phyloP scores from a whole-genome alignment of 2,888 invertebrate genomes.

The Cheilosia variabilis region DNA sequence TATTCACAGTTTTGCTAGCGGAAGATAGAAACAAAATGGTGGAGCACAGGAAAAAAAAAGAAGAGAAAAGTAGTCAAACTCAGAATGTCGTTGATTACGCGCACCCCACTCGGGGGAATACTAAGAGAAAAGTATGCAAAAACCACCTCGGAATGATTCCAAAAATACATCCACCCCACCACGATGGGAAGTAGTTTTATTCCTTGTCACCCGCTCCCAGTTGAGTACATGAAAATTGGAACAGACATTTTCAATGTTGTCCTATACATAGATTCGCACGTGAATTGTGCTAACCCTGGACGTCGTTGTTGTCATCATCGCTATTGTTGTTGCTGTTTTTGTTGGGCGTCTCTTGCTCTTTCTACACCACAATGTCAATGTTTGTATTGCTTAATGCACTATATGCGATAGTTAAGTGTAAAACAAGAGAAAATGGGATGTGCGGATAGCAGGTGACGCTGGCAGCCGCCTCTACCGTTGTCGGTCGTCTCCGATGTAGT shows the following conservation, averaged over 20 bases:
- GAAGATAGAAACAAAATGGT: background rate
- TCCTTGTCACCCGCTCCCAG: background rate
- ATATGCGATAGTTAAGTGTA: slow-evolving; percentile 63
- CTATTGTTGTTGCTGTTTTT: background rate
- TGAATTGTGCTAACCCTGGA: slow-evolving; percentile 32
- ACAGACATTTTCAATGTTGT: slow-evolving; percentile 37
- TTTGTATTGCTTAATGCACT: slow-evolving; percentile 73
- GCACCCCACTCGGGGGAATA: slow-evolving; percentile 21
- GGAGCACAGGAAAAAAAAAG: slow-evolving; percentile 5
- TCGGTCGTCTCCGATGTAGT: slow-evolving; percentile 4
- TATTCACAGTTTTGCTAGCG: slow-evolving; percentile 17
- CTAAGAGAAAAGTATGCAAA: background rate
- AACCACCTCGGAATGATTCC: slow-evolving; percentile 33
- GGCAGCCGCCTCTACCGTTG: slow-evolving; percentile 10
- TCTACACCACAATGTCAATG: slow-evolving; percentile 65
- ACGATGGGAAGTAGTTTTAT: slow-evolving; percentile 26
- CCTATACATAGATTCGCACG: slow-evolving; percentile 31
- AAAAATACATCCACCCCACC: slow-evolving; percentile 24
- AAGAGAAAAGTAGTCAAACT: slow-evolving; percentile 18
- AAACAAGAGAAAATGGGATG: slow-evolving; percentile 38
- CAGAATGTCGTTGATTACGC: slow-evolving; percentile 70
- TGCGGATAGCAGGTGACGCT: slow-evolving; percentile 14
- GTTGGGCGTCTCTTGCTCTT: background rate
- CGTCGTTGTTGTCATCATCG: slow-evolving; percentile 1
- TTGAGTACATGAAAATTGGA: slow-evolving; percentile 18